Conservation (phyloP, 64 coral and sea anemone genomes). For the Porites lutea region DNA sequence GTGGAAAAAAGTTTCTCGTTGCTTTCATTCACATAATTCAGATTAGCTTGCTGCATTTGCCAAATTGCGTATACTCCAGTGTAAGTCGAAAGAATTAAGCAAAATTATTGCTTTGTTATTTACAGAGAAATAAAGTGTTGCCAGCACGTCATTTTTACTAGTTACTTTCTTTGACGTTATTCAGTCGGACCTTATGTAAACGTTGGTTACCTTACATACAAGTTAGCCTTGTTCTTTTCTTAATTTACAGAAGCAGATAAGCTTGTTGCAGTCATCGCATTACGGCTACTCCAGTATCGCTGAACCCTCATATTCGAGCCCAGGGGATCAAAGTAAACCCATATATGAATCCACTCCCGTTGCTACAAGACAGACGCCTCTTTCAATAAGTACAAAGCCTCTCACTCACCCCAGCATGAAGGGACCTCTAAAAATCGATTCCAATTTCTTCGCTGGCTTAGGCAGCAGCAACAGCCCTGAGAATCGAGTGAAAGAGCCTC, state of each 20-base stretch:
- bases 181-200: too few species aligned
- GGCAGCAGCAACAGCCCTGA: constrained; percentile 90
- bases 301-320: not conserved
- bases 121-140: too few species aligned
- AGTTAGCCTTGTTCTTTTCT: not conserved
- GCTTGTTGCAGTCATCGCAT: constrained; percentile 10
- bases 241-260: constrained; percentile 14
- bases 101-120: too few species aligned
- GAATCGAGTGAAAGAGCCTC: constrained; percentile 24
- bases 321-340: not conserved
- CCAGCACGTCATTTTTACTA: too few species aligned
- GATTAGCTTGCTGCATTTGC: too few species aligned
- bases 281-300: not conserved
- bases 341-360: constrained; percentile 39
- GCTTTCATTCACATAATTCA: too few species aligned
- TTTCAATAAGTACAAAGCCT: not conserved
- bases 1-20: too few species aligned
- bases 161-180: too few species aligned
- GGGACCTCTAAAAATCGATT: constrained; percentile 72
- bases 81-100: too few species aligned
- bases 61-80: too few species aligned
- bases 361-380: not conserved
- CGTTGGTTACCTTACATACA: too few species aligned
- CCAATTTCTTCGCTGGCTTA: constrained; percentile 92
- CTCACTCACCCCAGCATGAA: not conserved